Conservation (phyloP, 2,797 vertebrate genomes). For the Enteromius unitaeniatus region DNA sequence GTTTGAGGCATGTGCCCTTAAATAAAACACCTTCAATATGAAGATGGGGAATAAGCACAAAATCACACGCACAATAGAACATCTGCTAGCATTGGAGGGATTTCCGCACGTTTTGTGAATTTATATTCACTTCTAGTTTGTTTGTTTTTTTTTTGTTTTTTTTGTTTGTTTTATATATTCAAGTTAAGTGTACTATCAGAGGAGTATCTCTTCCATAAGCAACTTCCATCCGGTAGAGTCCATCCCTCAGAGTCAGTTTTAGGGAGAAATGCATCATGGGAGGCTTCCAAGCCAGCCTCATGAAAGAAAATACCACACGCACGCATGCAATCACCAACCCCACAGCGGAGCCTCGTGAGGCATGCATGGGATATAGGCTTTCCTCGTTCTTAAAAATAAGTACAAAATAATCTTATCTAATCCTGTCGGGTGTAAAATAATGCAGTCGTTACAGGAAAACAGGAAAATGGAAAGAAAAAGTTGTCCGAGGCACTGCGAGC, state of each 20-base stretch:
- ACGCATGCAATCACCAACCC: conserved; percentile 76
- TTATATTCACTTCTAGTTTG: conserved; percentile 41
- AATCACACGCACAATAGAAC: conserved; percentile 67
- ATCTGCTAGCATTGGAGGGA: conserved; percentile 67
- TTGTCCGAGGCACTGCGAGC: conserved; percentile 87
- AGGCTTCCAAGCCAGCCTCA: conserved; percentile 66
- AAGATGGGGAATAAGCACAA: conserved; percentile 75
- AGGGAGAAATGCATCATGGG: conserved; percentile 53
- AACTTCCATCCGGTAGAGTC: conserved; percentile 53
- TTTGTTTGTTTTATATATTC: conserved; percentile 9
- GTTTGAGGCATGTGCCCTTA: conserved; percentile 73
- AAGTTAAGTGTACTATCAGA: conserved; percentile 36
- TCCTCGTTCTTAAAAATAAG: conserved; percentile 67
- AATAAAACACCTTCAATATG: conserved; percentile 87
- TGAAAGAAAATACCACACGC: conserved; percentile 65
- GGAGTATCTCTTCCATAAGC: conserved; percentile 57
- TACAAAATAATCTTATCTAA: conserved; percentile 71
- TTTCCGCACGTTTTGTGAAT: conserved; percentile 43
- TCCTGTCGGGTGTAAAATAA: conserved; percentile 67
- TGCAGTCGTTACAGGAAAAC: conserved; percentile 60
- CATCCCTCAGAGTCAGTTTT: conserved; percentile 26
- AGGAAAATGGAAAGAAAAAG: conserved; percentile 62
- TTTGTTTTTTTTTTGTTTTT: conserved; percentile 12
- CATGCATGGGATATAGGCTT: conserved; percentile 65
- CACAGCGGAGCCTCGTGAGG: conserved; percentile 67